Evolutionary conservation across 2,113 vertebrate species (phyloP).

Genomic region (Bettongia penicillata): DNA sequence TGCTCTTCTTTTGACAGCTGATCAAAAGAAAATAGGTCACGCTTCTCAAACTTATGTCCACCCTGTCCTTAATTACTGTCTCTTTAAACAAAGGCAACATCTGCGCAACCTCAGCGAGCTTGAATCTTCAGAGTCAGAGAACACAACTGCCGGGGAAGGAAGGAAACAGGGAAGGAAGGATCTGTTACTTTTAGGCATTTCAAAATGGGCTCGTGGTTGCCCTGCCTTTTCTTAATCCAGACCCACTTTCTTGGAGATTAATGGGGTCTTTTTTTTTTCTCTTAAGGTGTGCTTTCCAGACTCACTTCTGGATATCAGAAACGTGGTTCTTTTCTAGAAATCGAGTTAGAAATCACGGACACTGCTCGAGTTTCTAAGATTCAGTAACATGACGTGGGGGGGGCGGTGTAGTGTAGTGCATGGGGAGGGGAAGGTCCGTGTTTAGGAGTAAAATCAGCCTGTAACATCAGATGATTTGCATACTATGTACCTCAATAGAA

Average conservation of each 20-base stretch:
- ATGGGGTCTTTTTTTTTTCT: neutral
- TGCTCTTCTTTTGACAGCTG: conserved; percentile 87
- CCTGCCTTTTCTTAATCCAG: neutral
- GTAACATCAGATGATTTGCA: neutral
- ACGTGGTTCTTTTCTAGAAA: conserved; percentile 40
- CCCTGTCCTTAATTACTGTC: conserved; percentile 88
- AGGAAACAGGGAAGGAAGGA: conserved; percentile 55
- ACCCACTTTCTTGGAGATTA: neutral
- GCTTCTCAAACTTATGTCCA: conserved; percentile 89
- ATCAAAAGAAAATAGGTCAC: conserved; percentile 91
- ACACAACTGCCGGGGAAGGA: conserved; percentile 71
- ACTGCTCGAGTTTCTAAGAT: neutral
- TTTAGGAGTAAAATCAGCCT: neutral
- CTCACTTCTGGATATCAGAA: conserved; percentile 9
- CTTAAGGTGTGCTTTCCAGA: conserved; percentile 55
- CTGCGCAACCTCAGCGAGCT: conserved; percentile 87
- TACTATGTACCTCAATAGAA: neutral
- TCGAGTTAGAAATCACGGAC: conserved; percentile 37
- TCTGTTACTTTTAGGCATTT: conserved; percentile 78
- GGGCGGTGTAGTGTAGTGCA: neutral
- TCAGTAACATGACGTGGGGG: neutral
- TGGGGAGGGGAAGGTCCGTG: neutral
- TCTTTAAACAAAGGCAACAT: conserved; percentile 91
- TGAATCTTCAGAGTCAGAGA: conserved; percentile 76
- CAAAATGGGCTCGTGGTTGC: neutral